Conservation (phyloP, 2,113 vertebrate species). For the Burhinus bistriatus region DNA sequence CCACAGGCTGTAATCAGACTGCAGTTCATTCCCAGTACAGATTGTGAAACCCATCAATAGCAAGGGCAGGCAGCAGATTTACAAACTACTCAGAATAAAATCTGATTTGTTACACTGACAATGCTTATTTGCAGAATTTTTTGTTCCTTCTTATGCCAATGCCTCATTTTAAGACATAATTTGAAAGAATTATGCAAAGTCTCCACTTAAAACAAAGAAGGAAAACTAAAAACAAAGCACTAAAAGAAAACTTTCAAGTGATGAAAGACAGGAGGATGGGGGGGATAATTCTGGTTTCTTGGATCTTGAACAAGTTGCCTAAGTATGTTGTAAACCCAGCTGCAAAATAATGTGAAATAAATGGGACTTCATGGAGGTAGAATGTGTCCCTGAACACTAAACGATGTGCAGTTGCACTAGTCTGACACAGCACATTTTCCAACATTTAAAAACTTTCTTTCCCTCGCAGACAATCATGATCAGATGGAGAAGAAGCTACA, state of each 20-base stretch:
- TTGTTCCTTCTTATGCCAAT: not conserved
- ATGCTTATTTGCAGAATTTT: not conserved
- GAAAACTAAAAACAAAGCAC: not conserved
- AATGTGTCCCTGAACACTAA: not conserved
- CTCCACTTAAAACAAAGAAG: not conserved
- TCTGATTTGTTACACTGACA: not conserved
- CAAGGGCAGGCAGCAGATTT: not conserved
- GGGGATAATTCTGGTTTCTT: not conserved
- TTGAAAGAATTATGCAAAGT: not conserved
- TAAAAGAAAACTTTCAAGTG: not conserved
- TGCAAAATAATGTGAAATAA: not conserved
- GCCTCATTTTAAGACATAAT: not conserved
- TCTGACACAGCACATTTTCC: not conserved
- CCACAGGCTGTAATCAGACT: not conserved
- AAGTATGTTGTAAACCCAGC: not conserved
- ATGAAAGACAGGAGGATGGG: not conserved
- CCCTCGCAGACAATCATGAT: not conserved
- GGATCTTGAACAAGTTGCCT: not conserved
- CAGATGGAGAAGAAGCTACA: not conserved
- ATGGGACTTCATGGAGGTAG: not conserved
- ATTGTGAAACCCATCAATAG: not conserved
- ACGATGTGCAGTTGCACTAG: not conserved
- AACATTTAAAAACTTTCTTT: not conserved
- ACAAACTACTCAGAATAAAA: not conserved
- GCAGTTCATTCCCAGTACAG: not conserved